These are phyloP conservation scores for Formica aserva DNA, from an alignment of 2,888 invertebrate species.

Conservation along the genomic window DNA sequence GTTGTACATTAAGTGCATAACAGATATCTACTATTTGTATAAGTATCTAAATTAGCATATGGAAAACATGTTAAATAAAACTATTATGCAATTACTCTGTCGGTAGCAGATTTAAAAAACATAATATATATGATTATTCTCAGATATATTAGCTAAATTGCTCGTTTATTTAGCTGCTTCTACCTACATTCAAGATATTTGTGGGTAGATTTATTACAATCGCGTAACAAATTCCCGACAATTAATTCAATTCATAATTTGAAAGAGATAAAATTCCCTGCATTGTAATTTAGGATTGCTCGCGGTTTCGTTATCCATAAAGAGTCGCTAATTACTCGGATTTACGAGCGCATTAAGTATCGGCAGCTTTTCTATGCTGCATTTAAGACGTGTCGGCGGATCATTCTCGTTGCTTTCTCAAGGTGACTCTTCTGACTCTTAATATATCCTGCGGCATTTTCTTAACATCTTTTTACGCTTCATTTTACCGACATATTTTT, in stretches of 20 bases:
- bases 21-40: neutral
- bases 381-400: conserved; percentile 59
- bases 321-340: conserved; percentile 78
- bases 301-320: conserved; percentile 70
- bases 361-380: conserved; percentile 63
- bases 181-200: neutral
- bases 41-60: neutral
- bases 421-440: conserved; percentile 67
- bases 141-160: neutral
- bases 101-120: neutral
- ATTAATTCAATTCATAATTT: conserved; percentile 22
- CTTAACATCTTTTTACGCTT: conserved; percentile 30
- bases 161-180: neutral
- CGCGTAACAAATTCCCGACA: conserved; percentile 17
- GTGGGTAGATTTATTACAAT: conserved; percentile 28
- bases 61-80: conserved; percentile 4
- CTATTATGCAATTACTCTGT: conserved; percentile 5
- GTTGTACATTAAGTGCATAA: neutral
- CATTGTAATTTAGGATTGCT: conserved; percentile 61
- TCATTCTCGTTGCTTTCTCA: conserved; percentile 64
- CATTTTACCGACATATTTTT: conserved; percentile 34
- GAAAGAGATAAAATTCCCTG: conserved; percentile 14
- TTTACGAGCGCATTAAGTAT: conserved; percentile 79
- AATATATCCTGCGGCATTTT: conserved; percentile 34
- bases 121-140: neutral